Evolutionary conservation across 2,113 vertebrate species (phyloP).

Genomic region (Cheilinus undulatus): DNA sequence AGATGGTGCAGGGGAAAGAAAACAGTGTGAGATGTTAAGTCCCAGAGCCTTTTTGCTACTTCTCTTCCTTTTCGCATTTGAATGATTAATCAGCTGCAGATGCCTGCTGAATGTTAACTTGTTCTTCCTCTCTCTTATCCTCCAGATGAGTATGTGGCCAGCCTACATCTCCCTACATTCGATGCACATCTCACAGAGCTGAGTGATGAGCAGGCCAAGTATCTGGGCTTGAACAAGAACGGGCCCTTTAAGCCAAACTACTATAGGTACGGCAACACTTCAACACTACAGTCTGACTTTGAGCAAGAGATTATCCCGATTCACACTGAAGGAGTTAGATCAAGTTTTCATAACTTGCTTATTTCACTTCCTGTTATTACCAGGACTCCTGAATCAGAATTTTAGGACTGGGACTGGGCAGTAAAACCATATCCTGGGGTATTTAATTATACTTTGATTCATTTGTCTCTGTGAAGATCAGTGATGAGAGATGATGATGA

Average conservation of each 20-base stretch:
- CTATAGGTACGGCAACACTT: slow-evolving; percentile 87
- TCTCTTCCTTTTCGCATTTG: slow-evolving; percentile 8
- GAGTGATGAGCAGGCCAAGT: slow-evolving; percentile 96
- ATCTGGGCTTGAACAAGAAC: slow-evolving; percentile 98
- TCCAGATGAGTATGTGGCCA: slow-evolving; percentile 97
- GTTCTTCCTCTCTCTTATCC: neutral
- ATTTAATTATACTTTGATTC: no score
- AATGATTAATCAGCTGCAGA: slow-evolving; percentile 16
- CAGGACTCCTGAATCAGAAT: no score
- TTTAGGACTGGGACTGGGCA: no score
- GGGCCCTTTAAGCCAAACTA: slow-evolving; percentile 99
- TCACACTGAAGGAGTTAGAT: no score
- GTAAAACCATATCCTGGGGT: no score
- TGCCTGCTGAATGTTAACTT: neutral
- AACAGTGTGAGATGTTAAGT: neutral
- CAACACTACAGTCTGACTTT: no score
- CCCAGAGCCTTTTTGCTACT: neutral
- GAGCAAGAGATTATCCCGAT: no score
- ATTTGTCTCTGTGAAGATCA: no score
- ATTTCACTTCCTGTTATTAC: no score
- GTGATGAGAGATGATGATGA: no score
- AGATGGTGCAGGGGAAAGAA: neutral
- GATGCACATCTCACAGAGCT: slow-evolving; percentile 99
- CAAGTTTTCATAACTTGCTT: no score
- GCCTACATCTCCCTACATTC: slow-evolving; percentile 96